A percentile compares a stretch with the other conserved stretches of the same genome.
Evolutionary conservation across 1,140 invertebrate species (phyloP).

Genomic region (Ceratina australensis): DNA sequence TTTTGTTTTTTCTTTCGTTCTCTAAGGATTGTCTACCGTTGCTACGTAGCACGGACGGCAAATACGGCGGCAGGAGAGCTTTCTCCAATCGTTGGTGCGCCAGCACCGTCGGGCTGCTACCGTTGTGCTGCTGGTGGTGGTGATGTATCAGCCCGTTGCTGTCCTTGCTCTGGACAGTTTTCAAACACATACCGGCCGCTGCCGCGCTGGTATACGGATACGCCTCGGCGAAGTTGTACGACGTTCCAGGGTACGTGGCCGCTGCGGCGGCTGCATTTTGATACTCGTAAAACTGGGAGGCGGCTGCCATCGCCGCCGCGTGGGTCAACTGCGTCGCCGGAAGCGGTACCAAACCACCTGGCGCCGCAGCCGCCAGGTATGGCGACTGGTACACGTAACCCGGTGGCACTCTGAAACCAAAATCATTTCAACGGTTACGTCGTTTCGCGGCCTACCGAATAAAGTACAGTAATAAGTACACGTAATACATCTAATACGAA

Average conservation of each 20-base stretch:
- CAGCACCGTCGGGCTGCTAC: constrained; percentile 63
- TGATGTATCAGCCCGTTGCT: constrained; percentile 50
- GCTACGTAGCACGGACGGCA: constrained; percentile 75
- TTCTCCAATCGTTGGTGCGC: constrained; percentile 73
- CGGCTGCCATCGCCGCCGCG: constrained; percentile 86
- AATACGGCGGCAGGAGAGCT: constrained; percentile 74
- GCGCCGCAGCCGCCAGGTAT: constrained; percentile 83
- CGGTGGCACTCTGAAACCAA: constrained; percentile 84
- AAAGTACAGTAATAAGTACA: too few relatives aligned
- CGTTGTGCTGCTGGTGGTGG: constrained; percentile 54
- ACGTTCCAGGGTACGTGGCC: constrained; percentile 84
- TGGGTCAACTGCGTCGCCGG: constrained; percentile 84
- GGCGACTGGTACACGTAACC: constrained; percentile 87
- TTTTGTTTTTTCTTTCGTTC: too few relatives aligned
- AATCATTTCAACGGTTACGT: constrained; percentile 35
- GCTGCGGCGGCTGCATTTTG: constrained; percentile 84
- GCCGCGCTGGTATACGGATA: constrained; percentile 84
- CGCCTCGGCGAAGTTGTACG: constrained; percentile 86
- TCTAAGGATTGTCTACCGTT: constrained; percentile 74
- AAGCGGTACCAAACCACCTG: constrained; percentile 83
- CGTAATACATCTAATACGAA: constrained; percentile 36
- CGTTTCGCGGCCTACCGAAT: too few relatives aligned
- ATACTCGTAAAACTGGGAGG: constrained; percentile 88
- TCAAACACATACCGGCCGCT: constrained; percentile 78
- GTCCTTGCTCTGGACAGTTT: constrained; percentile 66